Percentiles rank a stretch among this genome's conserved stretches.
Conservation (phyloP, 2,888 invertebrate genomes). For the Erebia palarica region DNA sequence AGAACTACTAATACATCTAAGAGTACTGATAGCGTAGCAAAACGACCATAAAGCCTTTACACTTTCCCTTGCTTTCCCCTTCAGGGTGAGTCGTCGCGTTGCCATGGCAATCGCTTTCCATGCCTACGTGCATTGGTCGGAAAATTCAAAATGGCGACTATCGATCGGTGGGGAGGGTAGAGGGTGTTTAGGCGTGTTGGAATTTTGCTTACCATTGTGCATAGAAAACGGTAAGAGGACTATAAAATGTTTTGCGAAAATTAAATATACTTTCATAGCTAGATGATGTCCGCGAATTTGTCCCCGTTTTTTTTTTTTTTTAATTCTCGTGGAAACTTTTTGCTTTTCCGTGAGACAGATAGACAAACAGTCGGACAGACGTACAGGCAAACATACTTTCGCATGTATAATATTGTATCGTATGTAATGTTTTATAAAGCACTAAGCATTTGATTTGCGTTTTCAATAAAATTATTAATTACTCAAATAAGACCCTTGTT, state of each 20-base stretch:
- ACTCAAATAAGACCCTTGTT: too few relatives aligned
- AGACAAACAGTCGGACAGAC: too few relatives aligned
- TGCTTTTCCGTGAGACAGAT: too few relatives aligned
- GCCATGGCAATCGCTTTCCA: slow-evolving; percentile 72
- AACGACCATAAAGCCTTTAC: slow-evolving; percentile 54
- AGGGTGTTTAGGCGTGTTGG: slow-evolving; percentile 54
- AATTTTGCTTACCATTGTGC: slow-evolving; percentile 55
- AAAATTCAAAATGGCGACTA: slow-evolving; percentile 81
- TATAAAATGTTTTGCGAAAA: slow-evolving; percentile 30
- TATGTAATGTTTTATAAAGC: too few relatives aligned
- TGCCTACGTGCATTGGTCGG: slow-evolving; percentile 79
- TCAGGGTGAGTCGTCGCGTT: slow-evolving; percentile 59
- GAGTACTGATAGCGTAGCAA: slow-evolving; percentile 22
- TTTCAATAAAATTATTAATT: too few relatives aligned
- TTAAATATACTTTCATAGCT: slow-evolving; percentile 7
- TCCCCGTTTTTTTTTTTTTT: neutral
- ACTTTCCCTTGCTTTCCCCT: slow-evolving; percentile 81
- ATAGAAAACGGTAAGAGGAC: slow-evolving; percentile 35
- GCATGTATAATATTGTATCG: too few relatives aligned
- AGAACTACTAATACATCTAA: too few relatives aligned
- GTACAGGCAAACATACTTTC: too few relatives aligned
- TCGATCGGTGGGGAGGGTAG: slow-evolving; percentile 67
- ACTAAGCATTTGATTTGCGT: too few relatives aligned
- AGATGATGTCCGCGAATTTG: neutral
- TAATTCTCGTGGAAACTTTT: too few relatives aligned